A percentile compares a stretch with the other conserved stretches of the same genome.
phyloP scores from a whole-genome alignment of 2,113 vertebrate genomes.

The Microcebus murinus region DNA sequence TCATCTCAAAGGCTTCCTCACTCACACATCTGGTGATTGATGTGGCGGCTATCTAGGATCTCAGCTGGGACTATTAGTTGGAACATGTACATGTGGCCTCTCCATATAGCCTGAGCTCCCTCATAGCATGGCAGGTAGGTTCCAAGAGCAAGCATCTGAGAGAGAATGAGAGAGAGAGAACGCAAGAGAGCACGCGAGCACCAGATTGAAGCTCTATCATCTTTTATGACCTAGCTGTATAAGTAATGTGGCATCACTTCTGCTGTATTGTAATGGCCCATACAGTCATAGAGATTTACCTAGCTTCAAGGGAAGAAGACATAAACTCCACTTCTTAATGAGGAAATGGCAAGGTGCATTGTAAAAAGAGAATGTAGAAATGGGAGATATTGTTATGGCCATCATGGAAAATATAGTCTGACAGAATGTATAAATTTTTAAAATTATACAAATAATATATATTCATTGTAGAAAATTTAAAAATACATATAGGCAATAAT shows the following conservation, averaged over 20 bases:
- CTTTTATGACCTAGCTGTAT: background rate
- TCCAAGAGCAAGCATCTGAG: background rate
- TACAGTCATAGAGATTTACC: background rate
- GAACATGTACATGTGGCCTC: background rate
- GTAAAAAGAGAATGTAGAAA: background rate
- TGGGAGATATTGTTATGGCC: background rate
- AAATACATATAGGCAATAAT: background rate
- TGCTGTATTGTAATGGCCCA: background rate
- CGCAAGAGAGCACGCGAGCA: background rate
- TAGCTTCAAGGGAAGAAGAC: background rate
- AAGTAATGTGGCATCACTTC: conserved; percentile 2
- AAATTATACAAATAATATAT: conserved; percentile 14
- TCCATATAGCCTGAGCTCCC: background rate
- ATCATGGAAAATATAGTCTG: conserved; percentile 28
- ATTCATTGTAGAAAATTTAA: background rate
- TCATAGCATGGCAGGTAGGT: background rate
- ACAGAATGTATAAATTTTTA: background rate
- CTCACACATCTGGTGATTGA: background rate
- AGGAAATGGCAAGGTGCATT: background rate
- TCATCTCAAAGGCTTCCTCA: background rate
- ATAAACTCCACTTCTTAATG: background rate
- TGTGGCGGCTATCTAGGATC: background rate
- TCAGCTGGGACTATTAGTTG: background rate
- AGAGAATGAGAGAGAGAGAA: background rate
- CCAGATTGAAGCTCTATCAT: background rate